Base-by-base conservation (phyloP, 2,888 invertebrate species). In the Synanthedon vespiformis region DNA sequence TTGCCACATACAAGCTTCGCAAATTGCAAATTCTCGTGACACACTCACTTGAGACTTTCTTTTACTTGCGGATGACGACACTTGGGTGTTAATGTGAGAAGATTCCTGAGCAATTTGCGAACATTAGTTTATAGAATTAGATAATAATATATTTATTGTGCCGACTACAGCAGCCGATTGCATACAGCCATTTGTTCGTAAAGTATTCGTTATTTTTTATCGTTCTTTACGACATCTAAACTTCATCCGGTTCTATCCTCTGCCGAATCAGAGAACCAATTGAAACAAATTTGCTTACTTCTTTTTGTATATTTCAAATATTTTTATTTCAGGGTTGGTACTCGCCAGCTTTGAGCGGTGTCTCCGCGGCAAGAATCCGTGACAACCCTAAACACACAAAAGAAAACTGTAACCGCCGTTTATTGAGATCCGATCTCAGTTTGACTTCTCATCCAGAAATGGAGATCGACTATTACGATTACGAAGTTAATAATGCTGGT, bases 391-490 rank as follows among this genome's bases (percentile, higher is more conserved):
- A 94, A 65, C 94, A 94, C 61, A 92, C 90, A 4, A 95, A 95
- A 69, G 95, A 95, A 62, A 91, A 91, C 56, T 89, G 91, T 67
- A 95, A 95, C 77, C 89, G 94, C 2, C 92, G 93, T 56, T 70
- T 86, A 2, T 68, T 86, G 14, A 80, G 93, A 27, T 95, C 95
- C 0, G 95, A 95, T 68, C 92, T 94, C 62, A 95, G 95, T 51
- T 83, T 95, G 27, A 92, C 90, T 11, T 92, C 90, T 4, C 92
- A 91, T 49, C 94, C 93, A 51, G 95, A 95, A 66, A 88, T 95
- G 67, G 95, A 95, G 75, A 88, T 95, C 58, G 95, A 95, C 72
- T 95, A 95, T 67, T 95, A 95, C 69, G 95, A 95, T 70, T 95
- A 95, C 65, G 95, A 95, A 82, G 95, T 95, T 6, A 92, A 93